Evolutionary conservation across 2,888 invertebrate genomes (phyloP).

Genomic region (Seira ritae): DNA sequence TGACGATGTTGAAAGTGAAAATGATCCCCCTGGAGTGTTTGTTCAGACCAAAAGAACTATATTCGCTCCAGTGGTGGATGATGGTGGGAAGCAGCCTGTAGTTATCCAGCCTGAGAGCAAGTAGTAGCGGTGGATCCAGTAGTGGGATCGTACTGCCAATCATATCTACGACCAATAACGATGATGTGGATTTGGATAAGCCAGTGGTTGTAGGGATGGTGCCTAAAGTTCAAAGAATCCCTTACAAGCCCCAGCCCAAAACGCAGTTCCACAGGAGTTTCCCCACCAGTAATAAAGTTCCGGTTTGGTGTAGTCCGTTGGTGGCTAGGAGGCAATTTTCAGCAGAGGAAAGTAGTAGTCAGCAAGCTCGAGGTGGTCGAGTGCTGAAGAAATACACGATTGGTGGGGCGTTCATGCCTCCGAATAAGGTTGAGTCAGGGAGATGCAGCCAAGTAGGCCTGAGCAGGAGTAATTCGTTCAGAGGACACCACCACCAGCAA

Average conservation of each 20-base stretch:
- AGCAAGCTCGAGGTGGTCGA: neutral
- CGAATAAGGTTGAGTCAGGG: neutral
- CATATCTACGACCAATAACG: constrained; percentile 1
- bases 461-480: neutral
- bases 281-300: constrained; percentile 68
- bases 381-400: constrained; percentile 54
- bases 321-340: constrained; percentile 61
- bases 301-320: constrained; percentile 69
- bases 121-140: neutral
- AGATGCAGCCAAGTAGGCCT: constrained; percentile 33
- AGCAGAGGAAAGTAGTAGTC: neutral
- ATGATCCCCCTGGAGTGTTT: constrained; percentile 36
- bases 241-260: constrained; percentile 23
- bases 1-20: constrained; percentile 45
- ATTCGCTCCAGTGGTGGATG: constrained; percentile 64
- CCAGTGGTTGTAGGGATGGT: constrained; percentile 52
- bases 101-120: constrained; percentile 36
- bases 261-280: constrained; percentile 37
- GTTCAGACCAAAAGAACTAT: constrained; percentile 69
- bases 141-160: constrained; percentile 1
- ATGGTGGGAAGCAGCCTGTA: constrained; percentile 29
- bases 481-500: neutral
- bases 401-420: constrained; percentile 48
- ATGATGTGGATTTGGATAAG: neutral
- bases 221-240: constrained; percentile 27